Conservation (phyloP, 2,888 invertebrate species). For the Xylophagus ater region DNA sequence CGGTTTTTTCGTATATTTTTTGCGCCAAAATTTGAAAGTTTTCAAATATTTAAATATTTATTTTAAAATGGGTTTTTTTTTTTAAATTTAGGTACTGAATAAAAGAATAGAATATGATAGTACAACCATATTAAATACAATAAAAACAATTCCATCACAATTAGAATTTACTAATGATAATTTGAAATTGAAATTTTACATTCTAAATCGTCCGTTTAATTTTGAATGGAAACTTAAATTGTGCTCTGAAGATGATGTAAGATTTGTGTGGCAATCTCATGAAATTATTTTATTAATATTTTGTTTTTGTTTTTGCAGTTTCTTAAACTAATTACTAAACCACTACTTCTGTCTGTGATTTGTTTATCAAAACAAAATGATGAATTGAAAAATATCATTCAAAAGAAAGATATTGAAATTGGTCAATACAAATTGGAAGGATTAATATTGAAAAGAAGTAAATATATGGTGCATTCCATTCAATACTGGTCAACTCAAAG, state of each 20-base stretch:
- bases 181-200: constrained; percentile 26
- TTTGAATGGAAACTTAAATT: constrained; percentile 27
- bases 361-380: constrained; percentile 21
- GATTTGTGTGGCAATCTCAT: background rate
- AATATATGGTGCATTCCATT: constrained; percentile 6
- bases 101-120: constrained; percentile 28
- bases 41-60: background rate
- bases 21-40: background rate
- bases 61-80: background rate
- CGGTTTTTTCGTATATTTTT: constrained; percentile 5
- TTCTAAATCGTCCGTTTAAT: constrained; percentile 22
- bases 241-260: constrained; percentile 13
- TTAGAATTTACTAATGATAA: background rate
- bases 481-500: too few relatives aligned
- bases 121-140: constrained; percentile 20
- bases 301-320: constrained; percentile 21
- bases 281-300: background rate
- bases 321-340: constrained; percentile 20
- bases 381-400: constrained; percentile 22
- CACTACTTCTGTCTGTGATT: constrained; percentile 21
- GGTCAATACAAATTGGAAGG: constrained; percentile 30
- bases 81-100: constrained; percentile 24
- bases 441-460: constrained; percentile 26
- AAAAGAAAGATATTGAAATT: constrained; percentile 32
- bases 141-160: constrained; percentile 12